Evolutionary conservation across 2,113 vertebrate genomes (phyloP).

Genomic region (Oryzias celebensis): DNA sequence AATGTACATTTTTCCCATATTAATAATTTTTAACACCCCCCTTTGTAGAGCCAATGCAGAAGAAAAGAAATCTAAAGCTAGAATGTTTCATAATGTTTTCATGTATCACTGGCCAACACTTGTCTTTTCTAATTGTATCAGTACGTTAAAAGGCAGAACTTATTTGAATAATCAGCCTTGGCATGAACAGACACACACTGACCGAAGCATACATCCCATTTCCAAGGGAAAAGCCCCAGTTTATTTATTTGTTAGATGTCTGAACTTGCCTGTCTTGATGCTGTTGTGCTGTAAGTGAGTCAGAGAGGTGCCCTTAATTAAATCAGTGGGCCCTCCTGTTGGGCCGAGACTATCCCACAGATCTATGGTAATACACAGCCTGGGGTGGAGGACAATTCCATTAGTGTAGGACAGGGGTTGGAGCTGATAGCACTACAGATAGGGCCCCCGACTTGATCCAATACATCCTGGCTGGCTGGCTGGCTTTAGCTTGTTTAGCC

Average conservation of each 20-base stretch:
- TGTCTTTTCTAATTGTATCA: slow-evolving; percentile 28
- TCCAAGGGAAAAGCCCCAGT: slow-evolving; percentile 41
- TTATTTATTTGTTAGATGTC: slow-evolving; percentile 71
- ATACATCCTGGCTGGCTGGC: slow-evolving; percentile 50
- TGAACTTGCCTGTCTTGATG: slow-evolving; percentile 64
- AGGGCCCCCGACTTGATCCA: slow-evolving; percentile 42
- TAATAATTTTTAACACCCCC: too few species aligned
- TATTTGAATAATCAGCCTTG: slow-evolving; percentile 56
- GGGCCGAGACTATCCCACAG: slow-evolving; percentile 74
- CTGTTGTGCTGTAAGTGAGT: slow-evolving; percentile 65
- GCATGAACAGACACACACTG: slow-evolving; percentile 30
- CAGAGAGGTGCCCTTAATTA: slow-evolving; percentile 70
- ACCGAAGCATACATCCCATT: slow-evolving; percentile 43
- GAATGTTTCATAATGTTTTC: background rate
- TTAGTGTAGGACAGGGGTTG: slow-evolving; percentile 73
- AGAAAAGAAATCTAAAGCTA: background rate
- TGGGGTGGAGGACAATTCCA: slow-evolving; percentile 74
- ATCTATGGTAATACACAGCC: slow-evolving; percentile 76
- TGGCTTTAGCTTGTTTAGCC: slow-evolving; percentile 48
- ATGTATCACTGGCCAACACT: background rate
- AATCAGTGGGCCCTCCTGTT: slow-evolving; percentile 68
- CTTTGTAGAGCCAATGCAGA: too few species aligned
- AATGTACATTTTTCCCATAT: too few species aligned
- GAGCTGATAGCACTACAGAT: slow-evolving; percentile 71
- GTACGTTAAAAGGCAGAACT: slow-evolving; percentile 32